Evolutionary conservation across 2,888 invertebrate species (phyloP).

Genomic region (Bombylius major): DNA sequence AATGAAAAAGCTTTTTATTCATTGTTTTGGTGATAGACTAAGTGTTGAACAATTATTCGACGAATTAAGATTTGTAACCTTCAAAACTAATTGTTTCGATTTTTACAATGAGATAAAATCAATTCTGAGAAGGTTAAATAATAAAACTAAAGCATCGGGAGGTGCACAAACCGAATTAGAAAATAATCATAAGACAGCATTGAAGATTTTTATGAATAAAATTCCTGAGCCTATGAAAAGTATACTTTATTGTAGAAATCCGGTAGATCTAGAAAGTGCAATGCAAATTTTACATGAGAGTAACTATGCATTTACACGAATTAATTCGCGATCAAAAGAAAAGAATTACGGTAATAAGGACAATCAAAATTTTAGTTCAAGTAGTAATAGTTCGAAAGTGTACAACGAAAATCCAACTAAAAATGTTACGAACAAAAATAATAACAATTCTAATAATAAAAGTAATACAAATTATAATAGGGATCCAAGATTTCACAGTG

Average conservation of each 20-base stretch:
- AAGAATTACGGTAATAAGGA: too few species aligned
- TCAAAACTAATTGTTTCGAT: slow-evolving; percentile 10
- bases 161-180: slow-evolving; percentile 1
- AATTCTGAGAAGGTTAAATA: slow-evolving; percentile 9
- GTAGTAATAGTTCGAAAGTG: too few species aligned
- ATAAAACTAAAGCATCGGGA: slow-evolving; percentile 6
- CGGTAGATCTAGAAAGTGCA: slow-evolving; percentile 9
- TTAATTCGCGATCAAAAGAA: too few species aligned
- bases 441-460: too few species aligned
- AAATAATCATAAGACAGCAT: slow-evolving; percentile 13
- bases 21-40: slow-evolving; percentile 12
- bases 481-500: too few species aligned
- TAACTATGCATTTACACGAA: too few species aligned
- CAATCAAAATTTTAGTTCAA: too few species aligned
- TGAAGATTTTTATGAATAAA: slow-evolving; percentile 14
- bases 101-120: slow-evolving; percentile 13
- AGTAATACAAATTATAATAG: too few species aligned
- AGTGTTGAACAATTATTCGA: slow-evolving; percentile 11
- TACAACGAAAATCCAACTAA: too few species aligned
- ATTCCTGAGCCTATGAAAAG: slow-evolving; percentile 14
- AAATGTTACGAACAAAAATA: too few species aligned
- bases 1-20: slow-evolving; percentile 3
- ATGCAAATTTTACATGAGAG: slow-evolving; percentile 6
- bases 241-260: slow-evolving; percentile 10
- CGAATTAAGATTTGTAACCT: slow-evolving; percentile 4